Evolutionary conservation across 1,140 invertebrate genomes (phyloP).

Genomic region (Aphis gossypii): DNA sequence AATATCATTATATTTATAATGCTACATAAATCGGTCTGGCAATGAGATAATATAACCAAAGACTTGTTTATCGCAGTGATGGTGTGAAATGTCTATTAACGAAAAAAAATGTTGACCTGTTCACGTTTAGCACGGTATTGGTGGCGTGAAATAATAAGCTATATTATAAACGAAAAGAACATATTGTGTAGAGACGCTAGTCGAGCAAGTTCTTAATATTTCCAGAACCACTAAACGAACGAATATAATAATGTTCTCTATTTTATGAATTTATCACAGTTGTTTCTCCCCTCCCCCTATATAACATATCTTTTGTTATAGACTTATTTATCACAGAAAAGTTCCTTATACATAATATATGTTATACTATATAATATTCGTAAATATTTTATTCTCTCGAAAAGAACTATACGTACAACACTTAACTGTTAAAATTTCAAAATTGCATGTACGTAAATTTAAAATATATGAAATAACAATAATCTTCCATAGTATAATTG

Average conservation of each 20-base stretch:
- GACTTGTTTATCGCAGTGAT: too few species aligned
- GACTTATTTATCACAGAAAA: constrained; percentile 41
- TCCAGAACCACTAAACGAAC: not conserved
- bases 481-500: not conserved
- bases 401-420: not conserved
- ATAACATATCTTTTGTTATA: constrained; percentile 18
- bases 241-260: not conserved
- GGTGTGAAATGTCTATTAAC: not conserved
- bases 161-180: not conserved
- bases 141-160: not conserved
- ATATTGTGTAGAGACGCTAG: not conserved
- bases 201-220: not conserved
- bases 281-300: not conserved
- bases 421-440: not conserved
- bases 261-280: not conserved
- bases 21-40: not conserved
- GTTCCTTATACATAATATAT: constrained; percentile 32
- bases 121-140: not conserved
- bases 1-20: constrained; percentile 8
- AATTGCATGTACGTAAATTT: not conserved
- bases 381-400: constrained; percentile 7
- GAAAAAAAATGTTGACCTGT: not conserved
- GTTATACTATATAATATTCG: constrained; percentile 22
- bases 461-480: constrained; percentile 1
- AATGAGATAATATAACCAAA: not conserved